Evolutionary conservation across 1,140 invertebrate species (phyloP).

Genomic region (Onthophagus taurus): DNA sequence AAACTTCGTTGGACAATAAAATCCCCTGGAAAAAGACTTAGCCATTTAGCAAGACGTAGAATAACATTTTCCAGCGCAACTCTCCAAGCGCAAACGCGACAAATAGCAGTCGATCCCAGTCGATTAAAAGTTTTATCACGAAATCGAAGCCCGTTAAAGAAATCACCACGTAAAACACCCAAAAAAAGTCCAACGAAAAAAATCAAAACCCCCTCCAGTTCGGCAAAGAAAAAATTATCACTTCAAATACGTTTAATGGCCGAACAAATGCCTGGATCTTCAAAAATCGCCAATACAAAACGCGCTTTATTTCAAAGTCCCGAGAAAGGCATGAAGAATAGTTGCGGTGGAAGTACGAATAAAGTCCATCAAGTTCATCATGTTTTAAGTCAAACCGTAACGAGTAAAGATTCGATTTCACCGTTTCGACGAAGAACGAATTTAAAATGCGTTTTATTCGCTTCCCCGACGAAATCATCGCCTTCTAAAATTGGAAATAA

Average conservation of each 20-base stretch:
- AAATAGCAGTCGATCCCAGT: slow-evolving; percentile 34
- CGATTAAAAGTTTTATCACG: slow-evolving; percentile 32
- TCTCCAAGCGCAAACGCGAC: slow-evolving; percentile 30
- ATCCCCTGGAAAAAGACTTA: slow-evolving; percentile 56
- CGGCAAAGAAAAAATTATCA: slow-evolving; percentile 42
- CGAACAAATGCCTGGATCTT: slow-evolving; percentile 17
- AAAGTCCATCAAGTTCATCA: too few species aligned
- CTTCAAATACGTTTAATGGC: slow-evolving; percentile 34
- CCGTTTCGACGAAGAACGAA: slow-evolving; percentile 29
- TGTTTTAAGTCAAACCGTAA: too few species aligned
- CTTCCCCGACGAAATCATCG: slow-evolving; percentile 33
- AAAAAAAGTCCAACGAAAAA: slow-evolving; percentile 31
- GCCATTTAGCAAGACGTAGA: slow-evolving; percentile 52
- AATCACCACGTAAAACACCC: slow-evolving; percentile 36
- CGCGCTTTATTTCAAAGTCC: slow-evolving; percentile 56
- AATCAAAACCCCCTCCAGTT: slow-evolving; percentile 36
- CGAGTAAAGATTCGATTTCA: too few species aligned
- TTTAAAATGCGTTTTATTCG: slow-evolving; percentile 51
- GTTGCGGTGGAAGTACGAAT: too few species aligned
- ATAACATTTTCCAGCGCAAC: slow-evolving; percentile 53
- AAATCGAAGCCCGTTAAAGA: slow-evolving; percentile 39
- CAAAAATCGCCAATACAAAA: slow-evolving; percentile 43
- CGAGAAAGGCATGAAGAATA: slow-evolving; percentile 36
- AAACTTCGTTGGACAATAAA: slow-evolving; percentile 45
- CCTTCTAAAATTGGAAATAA: slow-evolving; percentile 25